Evolutionary conservation across 2,888 invertebrate genomes (phyloP), one percentile per base, ranked within the genome.

Genomic region (Artemia sinica): DNA sequence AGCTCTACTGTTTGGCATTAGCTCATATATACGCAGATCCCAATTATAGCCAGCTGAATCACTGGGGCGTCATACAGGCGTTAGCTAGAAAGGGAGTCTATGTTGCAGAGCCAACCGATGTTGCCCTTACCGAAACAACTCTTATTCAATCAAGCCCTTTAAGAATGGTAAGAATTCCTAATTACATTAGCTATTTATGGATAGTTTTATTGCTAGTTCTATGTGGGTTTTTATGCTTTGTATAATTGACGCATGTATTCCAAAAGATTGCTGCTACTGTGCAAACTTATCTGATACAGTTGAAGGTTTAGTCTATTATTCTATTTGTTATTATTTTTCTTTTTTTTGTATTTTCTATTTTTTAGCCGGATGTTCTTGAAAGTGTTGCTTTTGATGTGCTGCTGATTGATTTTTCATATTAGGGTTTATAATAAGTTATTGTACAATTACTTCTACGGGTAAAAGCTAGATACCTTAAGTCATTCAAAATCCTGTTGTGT

Each of bases 11-110:
- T 80, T 83, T 89, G 79, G 92, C 94, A 71, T 82, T 95, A 78
- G 89, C 90, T 75, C 92, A 92, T 82, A 89, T 95, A 81, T 95
- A 94, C 81, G 90, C 91, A 72, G 94, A 95, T 81, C 93, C 92
- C 72, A 92, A 92, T 81, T 93, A 91, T 82, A 89, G 91, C 83
- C 91, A 89, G 81, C 85, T 93, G 75, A 94, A 92, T 82, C 94
- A 95, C 80, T 89, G 89, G 86, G 89, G 91, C 77, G 91, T 95
- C 77, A 84, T 95, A 76, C 93, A 94, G 82, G 91, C 91, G 70
- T 82, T 96, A 76, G 86, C 89, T 74, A 83, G 94, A 76, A 94
- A 94, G 80, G 93, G 94, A 72, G 87, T 93, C 71, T 89, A 86
- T 76, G 86, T 91, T 73, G 83, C 84, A 70, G 91, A 92, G 78